Evolutionary conservation across 2,113 vertebrate genomes (phyloP).

Genomic region (Tricholaema leucomelas): DNA sequence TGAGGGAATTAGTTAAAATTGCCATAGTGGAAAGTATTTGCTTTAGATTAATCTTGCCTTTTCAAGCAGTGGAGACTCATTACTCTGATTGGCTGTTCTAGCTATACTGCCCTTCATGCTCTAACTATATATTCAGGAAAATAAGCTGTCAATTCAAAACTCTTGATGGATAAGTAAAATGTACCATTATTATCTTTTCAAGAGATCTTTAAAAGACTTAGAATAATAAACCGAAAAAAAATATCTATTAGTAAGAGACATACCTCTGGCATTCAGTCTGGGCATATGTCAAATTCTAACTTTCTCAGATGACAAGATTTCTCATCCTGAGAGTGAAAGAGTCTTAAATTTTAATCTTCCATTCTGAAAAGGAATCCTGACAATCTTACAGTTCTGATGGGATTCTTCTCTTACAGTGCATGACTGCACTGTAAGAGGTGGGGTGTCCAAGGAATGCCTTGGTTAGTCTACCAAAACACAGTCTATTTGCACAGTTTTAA

Average conservation of each 20-base stretch:
- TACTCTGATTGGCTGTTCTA: conserved; percentile 74
- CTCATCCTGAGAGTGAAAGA: neutral
- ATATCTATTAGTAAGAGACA: neutral
- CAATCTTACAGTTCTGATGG: neutral
- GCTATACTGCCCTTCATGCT: conserved; percentile 61
- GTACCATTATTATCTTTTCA: conserved; percentile 69
- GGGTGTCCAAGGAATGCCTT: neutral
- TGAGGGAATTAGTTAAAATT: conserved; percentile 80
- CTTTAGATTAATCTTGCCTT: conserved; percentile 80
- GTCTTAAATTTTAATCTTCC: conserved; percentile 1
- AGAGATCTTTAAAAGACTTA: conserved; percentile 56
- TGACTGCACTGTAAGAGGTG: neutral
- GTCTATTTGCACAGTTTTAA: neutral
- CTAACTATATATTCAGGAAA: conserved; percentile 46
- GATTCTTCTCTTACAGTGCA: neutral
- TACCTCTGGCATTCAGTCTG: neutral
- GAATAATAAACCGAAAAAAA: conserved; percentile 35
- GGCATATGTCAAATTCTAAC: neutral
- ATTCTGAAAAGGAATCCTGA: neutral
- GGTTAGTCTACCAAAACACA: neutral
- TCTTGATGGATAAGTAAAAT: conserved; percentile 66
- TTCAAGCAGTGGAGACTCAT: conserved; percentile 74
- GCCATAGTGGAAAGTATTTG: conserved; percentile 78
- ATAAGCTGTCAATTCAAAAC: conserved; percentile 53
- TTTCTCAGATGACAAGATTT: neutral